Evolutionary conservation across 2,888 invertebrate species (phyloP).

Genomic region (Lycia hirtaria): DNA sequence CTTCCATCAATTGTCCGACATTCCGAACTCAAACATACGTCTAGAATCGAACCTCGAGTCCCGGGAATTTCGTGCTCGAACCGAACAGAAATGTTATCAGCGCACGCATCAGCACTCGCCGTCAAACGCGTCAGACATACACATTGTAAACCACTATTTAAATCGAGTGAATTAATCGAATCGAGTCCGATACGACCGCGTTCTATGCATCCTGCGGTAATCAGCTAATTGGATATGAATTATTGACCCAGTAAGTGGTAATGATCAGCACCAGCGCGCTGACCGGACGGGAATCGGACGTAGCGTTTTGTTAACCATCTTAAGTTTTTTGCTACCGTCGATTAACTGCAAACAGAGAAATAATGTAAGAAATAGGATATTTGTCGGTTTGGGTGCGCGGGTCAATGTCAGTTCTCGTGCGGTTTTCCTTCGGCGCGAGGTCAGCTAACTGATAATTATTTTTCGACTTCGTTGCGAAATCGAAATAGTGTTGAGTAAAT

Average conservation of each 20-base stretch:
- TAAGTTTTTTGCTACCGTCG: slow-evolving; percentile 47
- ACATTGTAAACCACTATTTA: slow-evolving; percentile 74
- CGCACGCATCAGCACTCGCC: slow-evolving; percentile 72
- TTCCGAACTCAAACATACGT: slow-evolving; percentile 74
- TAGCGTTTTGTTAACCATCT: slow-evolving; percentile 51
- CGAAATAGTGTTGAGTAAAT: slow-evolving; percentile 63
- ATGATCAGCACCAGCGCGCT: slow-evolving; percentile 59
- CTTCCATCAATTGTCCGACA: slow-evolving; percentile 75
- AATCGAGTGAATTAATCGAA: slow-evolving; percentile 70
- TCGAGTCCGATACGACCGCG: slow-evolving; percentile 52
- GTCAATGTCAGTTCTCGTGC: slow-evolving; percentile 73
- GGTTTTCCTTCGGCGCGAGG: slow-evolving; percentile 75
- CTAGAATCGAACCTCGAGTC: slow-evolving; percentile 69
- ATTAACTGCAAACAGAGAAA: slow-evolving; percentile 47
- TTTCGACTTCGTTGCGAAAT: slow-evolving; percentile 73
- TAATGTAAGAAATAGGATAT: slow-evolving; percentile 31
- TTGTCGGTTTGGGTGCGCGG: slow-evolving; percentile 42
- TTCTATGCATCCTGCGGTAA: slow-evolving; percentile 64
- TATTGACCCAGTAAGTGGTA: slow-evolving; percentile 67
- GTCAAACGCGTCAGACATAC: slow-evolving; percentile 70
- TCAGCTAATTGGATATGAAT: slow-evolving; percentile 75
- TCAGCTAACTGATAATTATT: slow-evolving; percentile 78
- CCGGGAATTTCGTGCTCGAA: slow-evolving; percentile 79
- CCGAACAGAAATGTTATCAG: slow-evolving; percentile 81
- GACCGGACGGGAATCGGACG: slow-evolving; percentile 54